Evolutionary conservation across 2,797 vertebrate species (phyloP), one percentile per base, ranked within the genome.

Genomic region (Macropus fuliginosus): DNA sequence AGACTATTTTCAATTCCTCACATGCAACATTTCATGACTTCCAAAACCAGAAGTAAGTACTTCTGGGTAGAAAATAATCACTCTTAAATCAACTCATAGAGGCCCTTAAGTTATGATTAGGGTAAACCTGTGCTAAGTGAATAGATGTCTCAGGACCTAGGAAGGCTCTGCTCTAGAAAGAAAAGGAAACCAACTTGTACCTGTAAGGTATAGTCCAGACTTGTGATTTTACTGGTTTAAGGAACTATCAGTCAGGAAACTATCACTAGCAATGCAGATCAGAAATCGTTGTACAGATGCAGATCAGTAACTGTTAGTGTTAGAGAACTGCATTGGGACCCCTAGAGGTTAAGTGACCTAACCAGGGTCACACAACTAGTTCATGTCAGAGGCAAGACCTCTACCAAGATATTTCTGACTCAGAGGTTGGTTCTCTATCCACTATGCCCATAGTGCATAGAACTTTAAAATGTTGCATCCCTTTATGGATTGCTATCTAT

Each of bases 101-200:
- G 57, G 29, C 40, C 55, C 50, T 31, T n/a, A 66, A 81, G 18
- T 46, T 24, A 9, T 81, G 18, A 9, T 24, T 81, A 74, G 62
- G 62, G 34, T 9, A 81, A 54, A 40, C 21, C 13, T 56, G 3
- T 54, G 10, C 52, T 66, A 28, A 93, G 27, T 50, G 3, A 62
- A 4, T 11, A n/a, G 34, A 5, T 21, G 5, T 18, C 18, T 55
- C 31, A 40, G 12, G 31, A 34, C 57, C 91, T 81, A 12, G 31
- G 52, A n/a, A 55, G 92, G 31, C 91, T 90, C 55, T 96, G n/a
- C 50, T 93, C 74, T 90, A 24, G 57, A 81, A 21, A 56, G 59
- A 54, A 14, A 54, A 40, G 29, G 24, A 89, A 46, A 92, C 34
- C 31, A n/a, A 16, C n/a, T 52, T 31, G 13, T 90, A 56, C 34